Base-by-base conservation (phyloP, 2,113 vertebrate genomes). In the Laticauda laticaudata region DNA sequence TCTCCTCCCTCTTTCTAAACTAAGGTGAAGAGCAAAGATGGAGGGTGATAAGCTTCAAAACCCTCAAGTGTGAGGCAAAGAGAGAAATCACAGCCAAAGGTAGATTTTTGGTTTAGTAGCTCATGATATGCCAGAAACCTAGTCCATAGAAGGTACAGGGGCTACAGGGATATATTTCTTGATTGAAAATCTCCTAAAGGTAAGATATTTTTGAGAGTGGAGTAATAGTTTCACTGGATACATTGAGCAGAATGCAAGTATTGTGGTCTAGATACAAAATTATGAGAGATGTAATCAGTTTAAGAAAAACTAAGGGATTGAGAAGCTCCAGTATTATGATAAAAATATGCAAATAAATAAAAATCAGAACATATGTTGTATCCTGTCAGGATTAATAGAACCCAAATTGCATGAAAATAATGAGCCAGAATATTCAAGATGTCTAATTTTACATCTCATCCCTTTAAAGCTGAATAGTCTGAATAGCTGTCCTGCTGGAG, bases 1-100 rank as follows among this genome's bases (percentile, higher is more conserved):
- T 92, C 92, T 59, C 92, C 92, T 90, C 92, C 92, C 55, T 86
- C 69, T 92, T 92, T 86, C 69, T 43, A 85, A 43, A 61, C 86
- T 43, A 64, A 92, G 92, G 23, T 57, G 26, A 90, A 61, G 51
- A 92, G 87, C 90, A 86, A 89, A 10, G 43, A 55, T 53, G 24
- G 15, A 57, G 29, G 34, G 59, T 55, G 14, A 51, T 15, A 81
- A 89, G 24, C 56, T 43, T 57, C 64, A 89, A n/a, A 92, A 39
- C 26, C 43, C 43, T 10, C 55, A 92, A 87, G 91, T 89, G 51
- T 43, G 75, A 81, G 51, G 87, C 64, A 92, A 45, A 45, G 55
- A 34, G 29, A 57, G 4, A 92, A 86, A 39, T 12, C 39, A 20
- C 14, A 69, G 48, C 48, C 39, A 3, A 34, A 34, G 43, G 43